These are phyloP conservation scores for Zootermopsis nevadensis DNA, from an alignment of 2,888 invertebrate genomes.

Conservation along the genomic window DNA sequence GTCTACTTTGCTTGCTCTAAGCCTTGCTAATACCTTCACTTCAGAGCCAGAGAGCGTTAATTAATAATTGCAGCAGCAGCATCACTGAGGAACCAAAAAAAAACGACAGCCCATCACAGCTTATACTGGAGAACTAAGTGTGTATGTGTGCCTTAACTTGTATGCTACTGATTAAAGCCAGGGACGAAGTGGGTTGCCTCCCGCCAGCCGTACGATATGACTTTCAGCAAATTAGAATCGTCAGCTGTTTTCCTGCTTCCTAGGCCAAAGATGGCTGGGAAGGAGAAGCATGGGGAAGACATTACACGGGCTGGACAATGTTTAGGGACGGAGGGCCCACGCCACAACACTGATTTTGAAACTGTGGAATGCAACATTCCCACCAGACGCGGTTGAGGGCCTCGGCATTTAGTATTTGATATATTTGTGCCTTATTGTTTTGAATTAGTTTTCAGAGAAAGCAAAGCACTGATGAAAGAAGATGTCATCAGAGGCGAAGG, in stretches of 20 bases:
- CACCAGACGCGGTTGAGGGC: no score
- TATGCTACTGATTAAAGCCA: conserved; percentile 40
- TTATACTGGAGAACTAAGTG: conserved; percentile 1
- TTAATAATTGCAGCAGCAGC: conserved; percentile 51
- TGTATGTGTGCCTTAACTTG: conserved; percentile 23
- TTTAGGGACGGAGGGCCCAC: no score
- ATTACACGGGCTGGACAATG: no score
- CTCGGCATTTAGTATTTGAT: no score
- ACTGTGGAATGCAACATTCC: no score
- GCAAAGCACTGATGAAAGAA: no score
- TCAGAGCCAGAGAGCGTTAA: conserved; percentile 50
- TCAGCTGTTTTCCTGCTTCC: background rate
- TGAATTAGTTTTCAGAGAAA: no score
- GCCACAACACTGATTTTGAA: no score
- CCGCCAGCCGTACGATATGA: background rate
- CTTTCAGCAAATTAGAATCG: conserved; percentile 36
- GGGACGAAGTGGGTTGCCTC: background rate
- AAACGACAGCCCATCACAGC: conserved; percentile 9
- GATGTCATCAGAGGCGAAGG: no score
- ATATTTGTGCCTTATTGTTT: no score
- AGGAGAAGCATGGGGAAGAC: no score
- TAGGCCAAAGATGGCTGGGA: background rate
- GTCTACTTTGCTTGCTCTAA: conserved; percentile 44
- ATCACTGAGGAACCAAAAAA: conserved; percentile 12
- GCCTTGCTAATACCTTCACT: conserved; percentile 53